Base-by-base conservation (phyloP, 1,140 invertebrate species). In the Drosophila nebulosa region DNA sequence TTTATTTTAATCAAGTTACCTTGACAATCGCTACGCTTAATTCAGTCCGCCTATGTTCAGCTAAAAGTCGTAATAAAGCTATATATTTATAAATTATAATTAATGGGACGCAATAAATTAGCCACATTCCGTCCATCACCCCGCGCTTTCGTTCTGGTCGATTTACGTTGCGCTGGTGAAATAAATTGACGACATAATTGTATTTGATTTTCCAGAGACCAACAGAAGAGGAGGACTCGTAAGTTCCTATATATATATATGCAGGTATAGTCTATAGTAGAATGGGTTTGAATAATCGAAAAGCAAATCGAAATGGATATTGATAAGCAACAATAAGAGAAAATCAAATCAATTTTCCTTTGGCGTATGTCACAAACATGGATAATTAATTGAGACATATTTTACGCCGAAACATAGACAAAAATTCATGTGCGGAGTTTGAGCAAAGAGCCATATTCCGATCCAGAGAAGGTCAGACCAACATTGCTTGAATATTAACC, bases 371-470 rank as follows among this genome's bases (percentile, higher is more conserved):
- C 64, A 74, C 70, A 71, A 74, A 69, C 69, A 71, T 77, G 56
- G 55, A 80, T 86, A 80, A 78, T 77, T 86, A 85, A 85, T 86
- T 80, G 81, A 80, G 81, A 77, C 69, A 80, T 85, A 86, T 80
- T 77, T 80, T 69, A 74, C 46, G 53, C 18, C 53, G 55, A 22
- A 27, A 12, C 18, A 18, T 12, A 60, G 26, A 46, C 50, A 46
- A 14, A 4, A 35, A 74, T 57, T 56, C 58, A 32, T 57, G 52
- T 46, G 9, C 65, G 42, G 51, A 14, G n/a, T 39, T 14, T 2
- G 5, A 36, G 12, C 12, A 12, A n/a, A 3, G 3, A 36, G 35
- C n/a, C n/a, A n/a, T n/a, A 26, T 26, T 14, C 9, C 3, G 1
- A 7, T 42, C 2, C 16, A 18, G n/a, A 6, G 14, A 42, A 16